Percentiles rank a stretch among this genome's conserved stretches.
Conservation (phyloP, 35 echinoderm and acorn worm species). For the Strongylocentrotus purpuratus region DNA sequence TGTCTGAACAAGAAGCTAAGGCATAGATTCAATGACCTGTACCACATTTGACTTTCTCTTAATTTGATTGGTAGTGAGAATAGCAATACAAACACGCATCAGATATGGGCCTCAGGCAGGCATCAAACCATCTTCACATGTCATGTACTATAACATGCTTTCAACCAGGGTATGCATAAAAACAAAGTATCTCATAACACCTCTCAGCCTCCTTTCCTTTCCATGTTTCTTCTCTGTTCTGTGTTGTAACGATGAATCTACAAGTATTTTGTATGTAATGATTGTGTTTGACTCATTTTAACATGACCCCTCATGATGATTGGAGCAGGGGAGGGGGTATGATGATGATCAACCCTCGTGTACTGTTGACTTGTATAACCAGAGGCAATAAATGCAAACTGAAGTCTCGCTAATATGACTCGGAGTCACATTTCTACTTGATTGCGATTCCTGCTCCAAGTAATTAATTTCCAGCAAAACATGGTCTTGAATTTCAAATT, state of each 20-base stretch:
- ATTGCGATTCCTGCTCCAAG: slow-evolving; percentile 1
- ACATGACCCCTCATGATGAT: not conserved
- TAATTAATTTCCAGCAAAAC: slow-evolving; percentile 19
- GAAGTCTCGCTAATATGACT: slow-evolving; percentile 10
- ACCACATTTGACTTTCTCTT: not conserved
- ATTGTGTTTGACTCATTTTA: not conserved
- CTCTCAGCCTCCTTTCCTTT: not conserved
- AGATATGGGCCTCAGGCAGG: not conserved
- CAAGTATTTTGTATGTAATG: not conserved
- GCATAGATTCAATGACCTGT: not conserved
- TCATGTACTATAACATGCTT: not conserved
- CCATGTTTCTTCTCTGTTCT: too few relatives aligned
- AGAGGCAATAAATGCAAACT: not conserved
- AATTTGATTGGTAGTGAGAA: slow-evolving; percentile 18
- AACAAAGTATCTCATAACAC: not conserved
- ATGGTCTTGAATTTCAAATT: not conserved
- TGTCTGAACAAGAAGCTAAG: not conserved
- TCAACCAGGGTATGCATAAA: not conserved
- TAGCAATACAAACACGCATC: not conserved
- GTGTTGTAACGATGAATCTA: too few relatives aligned
- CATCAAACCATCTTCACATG: not conserved
- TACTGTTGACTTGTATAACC: not conserved
- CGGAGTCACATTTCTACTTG: slow-evolving; percentile 8
- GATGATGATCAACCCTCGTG: not conserved
- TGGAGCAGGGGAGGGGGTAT: not conserved